Base-by-base conservation (phyloP, 2,888 invertebrate genomes). In the Caenorhabditis afra region DNA sequence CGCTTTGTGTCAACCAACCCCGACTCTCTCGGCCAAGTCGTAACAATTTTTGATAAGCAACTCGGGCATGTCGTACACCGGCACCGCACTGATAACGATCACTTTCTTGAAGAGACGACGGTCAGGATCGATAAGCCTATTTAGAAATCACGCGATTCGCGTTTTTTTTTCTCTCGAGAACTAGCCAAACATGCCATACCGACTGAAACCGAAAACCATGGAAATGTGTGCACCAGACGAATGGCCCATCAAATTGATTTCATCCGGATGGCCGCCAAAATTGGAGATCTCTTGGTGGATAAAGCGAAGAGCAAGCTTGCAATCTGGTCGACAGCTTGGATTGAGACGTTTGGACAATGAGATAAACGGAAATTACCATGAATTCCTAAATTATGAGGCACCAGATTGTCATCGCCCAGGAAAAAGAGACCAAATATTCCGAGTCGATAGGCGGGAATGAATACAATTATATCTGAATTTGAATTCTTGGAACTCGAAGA, bases 361-460 rank as follows among this genome's bases (percentile, higher is more conserved):
- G 57, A 44, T 12, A 16, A 41, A 58, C 18, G 41, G 23, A 41
- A 66, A 20, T 41, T 68, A 84, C 84, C 87, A 47, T 86, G 77
- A 50, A 85, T 39, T 8, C 77, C 85, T 4, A 87, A 52, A 76
- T 87, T 87, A 45, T 75, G 53, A 11, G 77, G 82, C 22, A 83
- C 76, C 12, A 76, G 41, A 16, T 77, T 59, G 52, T 85, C 86
- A 37, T 81, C 52, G 20, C 82, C 84, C 53, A 87, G 66, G 47
- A 76, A 70, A 5, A 85, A 61, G 7, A 86, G 77, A 0, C 85
- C 86, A 41, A 86, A 82, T 3, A 86, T 37, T 11, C 86, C 87
- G 3, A 87, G 50, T n/a, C 87, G 81, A 44, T 82, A 86, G 12
- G 84, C 86, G 12, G 83, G 73, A 16, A 85, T 80, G 3, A 86